These are phyloP conservation scores for Saxidomus purpurata DNA, from an alignment of 1,140 invertebrate genomes.

Conservation along the genomic window DNA sequence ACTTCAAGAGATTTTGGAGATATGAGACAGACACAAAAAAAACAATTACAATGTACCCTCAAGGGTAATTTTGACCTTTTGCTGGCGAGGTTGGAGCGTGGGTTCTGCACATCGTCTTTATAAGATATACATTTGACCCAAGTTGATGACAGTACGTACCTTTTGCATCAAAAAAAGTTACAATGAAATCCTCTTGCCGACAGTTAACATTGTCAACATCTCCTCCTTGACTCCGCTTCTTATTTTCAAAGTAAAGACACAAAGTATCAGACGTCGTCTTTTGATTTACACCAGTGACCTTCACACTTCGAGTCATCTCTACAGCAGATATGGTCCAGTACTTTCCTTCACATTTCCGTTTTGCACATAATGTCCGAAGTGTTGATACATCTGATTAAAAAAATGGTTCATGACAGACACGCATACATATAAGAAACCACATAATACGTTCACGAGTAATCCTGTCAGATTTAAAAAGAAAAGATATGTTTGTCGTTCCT, in stretches of 20 bases:
- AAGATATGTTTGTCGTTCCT: too few species aligned
- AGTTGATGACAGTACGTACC: not conserved
- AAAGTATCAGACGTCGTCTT: not conserved
- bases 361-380: not conserved
- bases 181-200: not conserved
- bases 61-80: too few species aligned
- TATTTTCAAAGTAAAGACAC: constrained; percentile 47
- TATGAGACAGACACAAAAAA: too few species aligned
- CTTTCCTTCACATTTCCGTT: constrained; percentile 1
- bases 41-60: too few species aligned
- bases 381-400: not conserved
- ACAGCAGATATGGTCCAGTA: not conserved
- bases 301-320: not conserved
- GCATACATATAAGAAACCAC: too few species aligned
- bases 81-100: too few species aligned
- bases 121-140: too few species aligned
- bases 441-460: too few species aligned
- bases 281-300: not conserved
- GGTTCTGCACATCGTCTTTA: too few species aligned
- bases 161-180: not conserved
- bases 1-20: too few species aligned
- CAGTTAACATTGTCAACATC: not conserved
- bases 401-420: too few species aligned
- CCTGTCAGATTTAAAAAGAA: too few species aligned
- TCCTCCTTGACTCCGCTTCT: constrained; percentile 13